Base-by-base conservation (phyloP, 2,888 invertebrate species). In the Latrodectus hesperus region DNA sequence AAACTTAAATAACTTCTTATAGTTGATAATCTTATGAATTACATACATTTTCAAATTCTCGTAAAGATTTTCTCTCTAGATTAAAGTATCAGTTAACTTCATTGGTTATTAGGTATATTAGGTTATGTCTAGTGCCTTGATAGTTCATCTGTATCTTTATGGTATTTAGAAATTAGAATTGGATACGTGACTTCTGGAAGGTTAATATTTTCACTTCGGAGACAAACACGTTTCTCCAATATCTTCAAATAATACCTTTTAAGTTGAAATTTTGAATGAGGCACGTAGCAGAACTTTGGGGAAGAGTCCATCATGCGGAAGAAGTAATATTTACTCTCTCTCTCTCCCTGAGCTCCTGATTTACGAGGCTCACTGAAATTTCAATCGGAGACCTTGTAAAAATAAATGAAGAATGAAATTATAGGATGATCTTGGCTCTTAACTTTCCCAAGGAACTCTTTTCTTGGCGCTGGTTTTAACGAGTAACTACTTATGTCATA, bases 391-490 rank as follows among this genome's bases (percentile, higher is more conserved):
- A 26, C 14, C 55, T 55, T 60, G 74, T 65, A 76, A 49, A 76
- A 76, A 26, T 65, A 76, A 76, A 68, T 68, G 68, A 68, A 53
- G 77, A 52, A 53, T 77, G 53, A 77, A 77, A 77, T 77, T 77
- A 53, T 52, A 68, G 77, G 67, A 52, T 68, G 68, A 60, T 60
- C n/a, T 16, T 60, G 60, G 60, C n/a, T 12, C 14, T 60, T 60
- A 10, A n/a, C 0, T 6, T 12, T 60, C n/a, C 60, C n/a, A 12
- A 60, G n/a, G 60, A 60, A 6, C 12, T n/a, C n/a, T 16, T 60
- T 60, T 60, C 12, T 60, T 60, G 14, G n/a, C n/a, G 10, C 6
- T n/a, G 60, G n/a, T 11, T 12, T 60, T 60, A 60, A 60, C 60
- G 60, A 60, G 60, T 60, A n/a, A 11, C 12, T 60, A n/a, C 12